Conservation (phyloP, 92 coral and sea anemone genomes). For the Zoanthus gigantus region DNA sequence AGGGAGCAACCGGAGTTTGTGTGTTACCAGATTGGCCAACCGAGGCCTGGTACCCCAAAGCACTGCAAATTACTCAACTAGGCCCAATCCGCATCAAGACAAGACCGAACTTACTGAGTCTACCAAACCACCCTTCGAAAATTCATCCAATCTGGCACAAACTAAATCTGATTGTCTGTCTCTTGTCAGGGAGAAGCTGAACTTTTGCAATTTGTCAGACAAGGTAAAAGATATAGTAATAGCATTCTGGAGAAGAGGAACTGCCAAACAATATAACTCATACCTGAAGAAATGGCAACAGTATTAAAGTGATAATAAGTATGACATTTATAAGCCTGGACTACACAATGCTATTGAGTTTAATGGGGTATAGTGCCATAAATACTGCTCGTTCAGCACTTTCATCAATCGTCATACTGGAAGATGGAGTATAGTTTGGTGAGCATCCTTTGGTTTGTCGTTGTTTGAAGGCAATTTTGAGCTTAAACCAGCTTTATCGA, state of each 20-base stretch:
- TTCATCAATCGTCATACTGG: conserved; percentile 20
- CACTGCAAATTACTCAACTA: not conserved
- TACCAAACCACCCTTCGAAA: conserved; percentile 42
- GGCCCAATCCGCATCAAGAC: conserved; percentile 16
- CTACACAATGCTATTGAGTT: conserved; percentile 44
- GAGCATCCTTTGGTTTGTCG: conserved; percentile 53
- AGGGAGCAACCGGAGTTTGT: conserved; percentile 23
- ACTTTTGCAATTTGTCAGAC: conserved; percentile 11
- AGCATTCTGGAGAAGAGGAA: conserved; percentile 2
- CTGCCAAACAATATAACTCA: conserved; percentile 1
- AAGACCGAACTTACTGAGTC: conserved; percentile 23
- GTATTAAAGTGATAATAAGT: not conserved
- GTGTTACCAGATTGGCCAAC: conserved; percentile 47
- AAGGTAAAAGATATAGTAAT: not conserved
- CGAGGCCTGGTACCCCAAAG: conserved; percentile 41
- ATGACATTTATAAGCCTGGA: conserved; percentile 8
- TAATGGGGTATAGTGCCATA: conserved; percentile 62
- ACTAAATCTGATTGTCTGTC: conserved; percentile 20
- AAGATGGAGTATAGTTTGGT: conserved; percentile 50
- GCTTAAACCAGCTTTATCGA: conserved; percentile 64
- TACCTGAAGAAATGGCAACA: conserved; percentile 1
- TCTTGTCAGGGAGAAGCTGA: not conserved
- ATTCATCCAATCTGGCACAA: conserved; percentile 52
- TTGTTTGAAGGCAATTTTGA: conserved; percentile 65
- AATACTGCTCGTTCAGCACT: conserved; percentile 65